phyloP scores from a whole-genome alignment of 2,797 vertebrate species.

The Tenualosa ilisha region DNA sequence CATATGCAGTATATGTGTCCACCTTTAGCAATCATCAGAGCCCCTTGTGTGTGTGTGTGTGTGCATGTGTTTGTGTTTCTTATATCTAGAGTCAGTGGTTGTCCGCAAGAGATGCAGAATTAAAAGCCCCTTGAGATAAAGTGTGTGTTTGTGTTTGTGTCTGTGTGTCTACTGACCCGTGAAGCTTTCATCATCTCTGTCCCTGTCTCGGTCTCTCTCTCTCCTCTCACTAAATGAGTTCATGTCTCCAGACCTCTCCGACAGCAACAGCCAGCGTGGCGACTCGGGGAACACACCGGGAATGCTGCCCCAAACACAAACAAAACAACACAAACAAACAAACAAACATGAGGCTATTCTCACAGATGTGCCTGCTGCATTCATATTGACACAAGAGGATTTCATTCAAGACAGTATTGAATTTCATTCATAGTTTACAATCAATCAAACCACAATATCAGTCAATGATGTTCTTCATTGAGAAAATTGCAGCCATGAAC shows the following conservation, averaged over 20 bases:
- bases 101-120: too few species aligned
- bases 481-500: not conserved
- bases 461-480: not conserved
- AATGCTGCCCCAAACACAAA: constrained; percentile 67
- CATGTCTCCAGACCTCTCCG: constrained; percentile 74
- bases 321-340: constrained; percentile 29
- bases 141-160: not conserved
- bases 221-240: constrained; percentile 74
- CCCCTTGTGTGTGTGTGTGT: too few species aligned
- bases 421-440: not conserved
- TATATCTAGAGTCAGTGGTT: not conserved
- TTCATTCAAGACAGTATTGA: not conserved
- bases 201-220: constrained; percentile 71
- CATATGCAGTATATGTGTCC: too few species aligned
- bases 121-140: too few species aligned
- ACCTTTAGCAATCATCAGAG: too few species aligned
- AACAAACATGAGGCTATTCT: not conserved
- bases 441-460: not conserved
- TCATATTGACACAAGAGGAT: not conserved
- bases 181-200: constrained; percentile 78
- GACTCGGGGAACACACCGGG: constrained; percentile 87
- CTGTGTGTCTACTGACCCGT: constrained; percentile 65
- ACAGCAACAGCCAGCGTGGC: constrained; percentile 85
- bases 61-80: not conserved
- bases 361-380: not conserved